phyloP scores from a whole-genome alignment of 2,888 invertebrate genomes.

The Tolmerus cingulatus region DNA sequence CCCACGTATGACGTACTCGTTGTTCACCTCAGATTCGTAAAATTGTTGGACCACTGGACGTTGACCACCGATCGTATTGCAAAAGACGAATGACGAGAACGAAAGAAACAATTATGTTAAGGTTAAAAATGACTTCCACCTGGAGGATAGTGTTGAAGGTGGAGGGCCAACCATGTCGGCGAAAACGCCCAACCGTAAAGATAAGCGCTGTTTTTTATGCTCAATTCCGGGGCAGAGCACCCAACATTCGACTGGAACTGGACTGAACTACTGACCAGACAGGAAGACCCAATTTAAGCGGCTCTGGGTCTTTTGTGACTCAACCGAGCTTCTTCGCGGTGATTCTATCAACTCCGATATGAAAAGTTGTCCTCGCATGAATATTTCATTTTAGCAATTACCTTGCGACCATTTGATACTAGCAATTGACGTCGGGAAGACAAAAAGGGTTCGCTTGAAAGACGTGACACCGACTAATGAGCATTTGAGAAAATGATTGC shows the following conservation, averaged over 20 bases:
- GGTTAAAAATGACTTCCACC: not conserved
- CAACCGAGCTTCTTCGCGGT: not conserved
- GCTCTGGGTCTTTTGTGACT: constrained; percentile 7
- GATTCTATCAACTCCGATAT: not conserved
- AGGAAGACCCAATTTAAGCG: constrained; percentile 33
- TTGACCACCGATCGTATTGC: not conserved
- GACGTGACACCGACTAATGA: not conserved
- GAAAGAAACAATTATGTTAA: constrained; percentile 1
- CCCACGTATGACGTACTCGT: constrained; percentile 77
- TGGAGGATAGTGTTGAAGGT: not conserved
- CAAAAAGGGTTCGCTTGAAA: not conserved
- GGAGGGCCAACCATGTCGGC: too few relatives aligned
- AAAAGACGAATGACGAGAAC: not conserved
- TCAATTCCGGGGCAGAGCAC: not conserved
- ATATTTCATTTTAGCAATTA: constrained; percentile 18
- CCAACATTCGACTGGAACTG: not conserved
- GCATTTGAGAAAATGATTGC: not conserved
- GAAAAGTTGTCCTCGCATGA: not conserved
- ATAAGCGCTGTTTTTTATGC: not conserved
- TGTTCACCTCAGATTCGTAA: constrained; percentile 76
- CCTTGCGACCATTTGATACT: not conserved
- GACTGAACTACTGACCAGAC: not conserved
- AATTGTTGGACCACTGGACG: constrained; percentile 73
- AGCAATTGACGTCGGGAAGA: constrained; percentile 9
- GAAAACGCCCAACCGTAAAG: constrained; percentile 10